Evolutionary conservation across 2,888 invertebrate genomes (phyloP), one percentile per base, ranked within the genome.

Genomic region (Criorhina ranunculi): DNA sequence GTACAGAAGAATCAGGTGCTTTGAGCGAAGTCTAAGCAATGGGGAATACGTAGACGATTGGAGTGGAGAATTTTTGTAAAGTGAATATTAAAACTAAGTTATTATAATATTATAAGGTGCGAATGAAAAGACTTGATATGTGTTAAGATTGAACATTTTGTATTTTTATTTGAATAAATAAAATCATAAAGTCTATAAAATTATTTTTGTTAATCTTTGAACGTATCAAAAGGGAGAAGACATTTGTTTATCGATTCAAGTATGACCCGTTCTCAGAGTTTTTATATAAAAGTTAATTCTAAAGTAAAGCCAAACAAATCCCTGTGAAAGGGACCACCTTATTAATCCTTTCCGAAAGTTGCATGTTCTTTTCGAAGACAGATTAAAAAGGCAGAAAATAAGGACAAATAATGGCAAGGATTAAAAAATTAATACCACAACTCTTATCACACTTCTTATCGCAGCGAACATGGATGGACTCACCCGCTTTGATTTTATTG

Each of bases 1-100:
- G 94, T 94, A 91, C n/a, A 70, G 55, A 5, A 55, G 64, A 29
- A 66, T 85, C 2, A 59, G 75, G 4, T 85, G 75, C 0, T 76
- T 66, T 31, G 80, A 85, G 7, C 51, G 60, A 15, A 70, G 60
- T 8, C 1, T 76, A 8, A 75, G 70, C 5, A 66, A 59, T 7
- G 59, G 59, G 6, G 80, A 85, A 40, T 33, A 59, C n/a, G 42
- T 49, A 12, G 75, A 80, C 8, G 79, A 80, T 5, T 82, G 82
- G 82, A 42, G 12, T 37, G 85, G 70, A 7, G 60, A 51, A 12
- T 19, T 79, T 19, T 83, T 55, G 60, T 57, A 24, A 37, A 37
- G 37, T 40, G 5, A 12, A 12, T 40, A 40, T 37, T 40, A 40
- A 12, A 40, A 5, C 5, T 12, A 40, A 12, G 12, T 12, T 9